Conservation (phyloP, 2,888 invertebrate genomes). For the Oscheius onirici region DNA sequence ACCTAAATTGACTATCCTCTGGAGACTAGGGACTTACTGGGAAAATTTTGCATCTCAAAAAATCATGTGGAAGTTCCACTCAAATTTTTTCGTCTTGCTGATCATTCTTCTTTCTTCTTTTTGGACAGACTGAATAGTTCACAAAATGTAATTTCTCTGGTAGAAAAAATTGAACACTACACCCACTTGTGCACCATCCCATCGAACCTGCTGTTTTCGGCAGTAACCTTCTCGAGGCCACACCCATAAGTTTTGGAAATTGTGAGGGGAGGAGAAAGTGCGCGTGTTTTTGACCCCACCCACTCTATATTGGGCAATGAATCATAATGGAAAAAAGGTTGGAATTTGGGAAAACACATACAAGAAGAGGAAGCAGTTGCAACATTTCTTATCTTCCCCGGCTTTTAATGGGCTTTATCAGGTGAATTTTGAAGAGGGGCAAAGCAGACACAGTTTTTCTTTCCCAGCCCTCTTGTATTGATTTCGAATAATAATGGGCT, state of each 20-base stretch:
- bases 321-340: background rate
- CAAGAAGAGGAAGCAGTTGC: background rate
- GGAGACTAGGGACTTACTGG: too few species aligned
- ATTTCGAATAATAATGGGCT: background rate
- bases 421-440: background rate
- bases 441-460: background rate
- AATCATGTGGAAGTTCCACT: too few species aligned
- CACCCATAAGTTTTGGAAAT: background rate
- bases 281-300: background rate
- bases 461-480: background rate
- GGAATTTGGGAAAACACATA: background rate
- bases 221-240: background rate
- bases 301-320: too few species aligned
- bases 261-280: background rate
- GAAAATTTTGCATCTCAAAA: too few species aligned
- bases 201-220: background rate
- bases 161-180: background rate
- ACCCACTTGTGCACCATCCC: background rate
- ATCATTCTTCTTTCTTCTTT: too few species aligned
- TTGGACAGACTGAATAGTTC: too few species aligned
- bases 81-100: too few species aligned
- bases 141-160: too few species aligned
- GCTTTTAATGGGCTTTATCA: background rate
- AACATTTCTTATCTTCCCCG: background rate
- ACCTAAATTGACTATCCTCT: too few species aligned